Conservation (phyloP, 2,888 invertebrate genomes). For the Drosophila setosimentum region DNA sequence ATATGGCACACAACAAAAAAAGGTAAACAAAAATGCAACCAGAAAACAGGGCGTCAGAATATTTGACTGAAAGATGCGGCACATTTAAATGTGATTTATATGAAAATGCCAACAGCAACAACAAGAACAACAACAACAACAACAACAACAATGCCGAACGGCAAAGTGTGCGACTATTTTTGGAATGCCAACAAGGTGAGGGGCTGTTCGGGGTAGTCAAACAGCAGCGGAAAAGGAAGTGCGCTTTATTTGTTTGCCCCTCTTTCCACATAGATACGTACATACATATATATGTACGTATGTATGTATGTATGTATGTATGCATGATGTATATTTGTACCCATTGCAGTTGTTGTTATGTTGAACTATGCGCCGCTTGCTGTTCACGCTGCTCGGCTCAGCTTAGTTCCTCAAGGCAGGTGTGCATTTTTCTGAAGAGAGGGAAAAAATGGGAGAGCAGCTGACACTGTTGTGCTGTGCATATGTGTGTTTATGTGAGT, state of each 20-base stretch:
- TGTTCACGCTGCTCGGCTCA: slow-evolving; percentile 21
- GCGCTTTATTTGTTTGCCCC: slow-evolving; percentile 63
- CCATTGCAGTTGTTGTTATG: slow-evolving; percentile 1
- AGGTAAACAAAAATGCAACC: slow-evolving; percentile 52
- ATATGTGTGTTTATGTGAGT: slow-evolving; percentile 5
- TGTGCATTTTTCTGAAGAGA: slow-evolving; percentile 32
- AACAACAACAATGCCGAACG: background rate
- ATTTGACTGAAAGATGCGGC: slow-evolving; percentile 52
- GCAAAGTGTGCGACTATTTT: slow-evolving; percentile 59
- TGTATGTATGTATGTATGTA: background rate
- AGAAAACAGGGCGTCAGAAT: slow-evolving; percentile 13
- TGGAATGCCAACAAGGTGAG: slow-evolving; percentile 47
- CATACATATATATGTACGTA: background rate
- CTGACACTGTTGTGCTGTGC: slow-evolving; percentile 32
- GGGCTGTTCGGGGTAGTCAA: slow-evolving; percentile 17
- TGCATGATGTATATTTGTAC: background rate
- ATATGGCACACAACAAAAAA: slow-evolving; percentile 39
- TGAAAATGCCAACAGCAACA: slow-evolving; percentile 42
- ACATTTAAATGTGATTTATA: slow-evolving; percentile 74
- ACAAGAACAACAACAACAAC: slow-evolving; percentile 5
- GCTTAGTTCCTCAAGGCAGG: slow-evolving; percentile 38
- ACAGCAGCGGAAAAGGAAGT: slow-evolving; percentile 64
- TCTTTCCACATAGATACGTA: background rate
- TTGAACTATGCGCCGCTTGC: slow-evolving; percentile 31
- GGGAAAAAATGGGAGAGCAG: slow-evolving; percentile 23